Evolutionary conservation across 2,797 vertebrate species (phyloP).

Genomic region (Otus scops): DNA sequence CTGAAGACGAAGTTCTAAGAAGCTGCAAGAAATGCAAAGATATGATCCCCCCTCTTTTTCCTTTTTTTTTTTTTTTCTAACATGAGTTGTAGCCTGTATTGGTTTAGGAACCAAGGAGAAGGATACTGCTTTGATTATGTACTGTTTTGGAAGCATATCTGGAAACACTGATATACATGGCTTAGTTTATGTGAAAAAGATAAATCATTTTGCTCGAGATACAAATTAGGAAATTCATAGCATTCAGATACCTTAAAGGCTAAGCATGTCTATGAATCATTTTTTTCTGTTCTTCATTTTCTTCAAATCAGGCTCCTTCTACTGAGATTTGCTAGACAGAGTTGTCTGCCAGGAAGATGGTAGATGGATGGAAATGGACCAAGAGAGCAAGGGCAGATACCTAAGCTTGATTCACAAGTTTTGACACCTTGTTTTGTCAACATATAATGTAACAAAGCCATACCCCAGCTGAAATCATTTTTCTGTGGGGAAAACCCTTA

Average conservation of each 20-base stretch:
- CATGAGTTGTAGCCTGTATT: not conserved
- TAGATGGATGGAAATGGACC: not conserved
- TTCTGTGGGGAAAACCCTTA: not conserved
- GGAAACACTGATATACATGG: not conserved
- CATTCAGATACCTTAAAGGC: not conserved
- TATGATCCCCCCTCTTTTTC: accelerated
- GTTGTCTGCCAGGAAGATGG: not conserved
- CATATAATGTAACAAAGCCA: not conserved
- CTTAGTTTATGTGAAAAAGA: not conserved
- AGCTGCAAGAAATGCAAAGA: not conserved
- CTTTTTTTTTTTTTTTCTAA: too few relatives aligned
- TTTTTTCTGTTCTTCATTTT: not conserved
- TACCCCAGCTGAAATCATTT: not conserved
- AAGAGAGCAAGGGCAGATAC: not conserved
- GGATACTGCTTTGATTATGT: not conserved
- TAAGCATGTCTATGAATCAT: accelerated
- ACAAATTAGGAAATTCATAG: not conserved
- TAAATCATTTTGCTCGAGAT: not conserved
- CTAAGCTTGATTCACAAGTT: not conserved
- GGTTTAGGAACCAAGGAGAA: not conserved
- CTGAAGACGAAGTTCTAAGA: not conserved
- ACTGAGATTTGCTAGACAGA: not conserved
- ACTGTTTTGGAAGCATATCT: not conserved
- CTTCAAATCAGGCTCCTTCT: not conserved
- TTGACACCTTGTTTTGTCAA: not conserved